Evolutionary conservation across 2,113 vertebrate genomes (phyloP).

Genomic region (Corythornis madagascariensis): DNA sequence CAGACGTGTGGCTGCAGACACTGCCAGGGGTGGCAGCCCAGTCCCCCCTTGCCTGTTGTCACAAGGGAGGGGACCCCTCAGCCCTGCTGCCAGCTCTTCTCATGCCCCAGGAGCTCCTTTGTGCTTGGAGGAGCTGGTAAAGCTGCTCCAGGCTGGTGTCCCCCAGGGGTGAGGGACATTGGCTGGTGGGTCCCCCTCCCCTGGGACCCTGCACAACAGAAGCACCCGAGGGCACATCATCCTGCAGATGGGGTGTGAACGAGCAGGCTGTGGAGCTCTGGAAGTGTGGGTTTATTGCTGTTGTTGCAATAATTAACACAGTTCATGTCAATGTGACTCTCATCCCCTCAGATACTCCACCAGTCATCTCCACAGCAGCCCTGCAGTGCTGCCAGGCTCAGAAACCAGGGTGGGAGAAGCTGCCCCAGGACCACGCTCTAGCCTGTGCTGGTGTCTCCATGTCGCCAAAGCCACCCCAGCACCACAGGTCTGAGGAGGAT

Average conservation of each 20-base stretch:
- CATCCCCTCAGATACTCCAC: background rate
- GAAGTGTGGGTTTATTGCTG: background rate
- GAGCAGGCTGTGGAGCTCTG: background rate
- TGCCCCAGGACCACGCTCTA: background rate
- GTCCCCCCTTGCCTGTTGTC: background rate
- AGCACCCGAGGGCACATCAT: background rate
- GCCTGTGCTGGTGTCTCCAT: background rate
- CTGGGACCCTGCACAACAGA: background rate
- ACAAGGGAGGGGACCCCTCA: background rate
- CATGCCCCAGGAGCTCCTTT: background rate
- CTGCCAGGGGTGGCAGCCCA: rapidly evolving
- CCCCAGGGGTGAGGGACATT: background rate
- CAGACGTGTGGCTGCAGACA: rapidly evolving
- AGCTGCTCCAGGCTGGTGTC: background rate
- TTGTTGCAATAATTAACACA: background rate
- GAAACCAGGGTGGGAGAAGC: background rate
- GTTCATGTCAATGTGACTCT: background rate
- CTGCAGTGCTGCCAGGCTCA: background rate
- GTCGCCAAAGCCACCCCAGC: background rate
- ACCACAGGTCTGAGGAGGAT: background rate
- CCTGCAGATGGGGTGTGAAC: rapidly evolving
- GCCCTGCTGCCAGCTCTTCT: background rate
- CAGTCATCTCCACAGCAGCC: background rate
- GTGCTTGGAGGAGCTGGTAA: background rate
- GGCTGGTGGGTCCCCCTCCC: background rate